A percentile compares a stretch with the other conserved stretches of the same genome.
phyloP scores from a whole-genome alignment of 2,888 invertebrate species.

The Arctia plantaginis region DNA sequence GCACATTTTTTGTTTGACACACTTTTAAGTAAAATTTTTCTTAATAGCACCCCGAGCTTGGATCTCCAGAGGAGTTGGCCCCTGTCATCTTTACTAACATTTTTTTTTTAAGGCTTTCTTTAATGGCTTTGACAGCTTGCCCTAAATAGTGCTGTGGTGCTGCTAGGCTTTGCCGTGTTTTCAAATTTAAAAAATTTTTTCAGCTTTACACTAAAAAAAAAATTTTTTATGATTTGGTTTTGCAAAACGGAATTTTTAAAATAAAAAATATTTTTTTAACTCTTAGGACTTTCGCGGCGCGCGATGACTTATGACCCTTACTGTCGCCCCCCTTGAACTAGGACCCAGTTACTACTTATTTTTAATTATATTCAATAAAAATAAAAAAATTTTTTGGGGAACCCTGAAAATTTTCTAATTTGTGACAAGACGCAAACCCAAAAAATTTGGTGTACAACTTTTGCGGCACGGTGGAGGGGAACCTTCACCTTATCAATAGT shows the following conservation, averaged over 20 bases:
- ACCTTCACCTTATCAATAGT: too few relatives aligned
- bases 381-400: too few relatives aligned
- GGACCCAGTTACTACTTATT: too few relatives aligned
- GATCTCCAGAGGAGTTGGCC: slow-evolving; percentile 96
- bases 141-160: slow-evolving; percentile 98
- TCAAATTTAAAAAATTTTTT: slow-evolving; percentile 98
- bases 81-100: slow-evolving; percentile 91
- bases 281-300: too few relatives aligned
- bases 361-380: too few relatives aligned
- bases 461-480: too few relatives aligned
- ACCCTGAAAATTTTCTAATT: too few relatives aligned
- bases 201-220: slow-evolving; percentile 91
- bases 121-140: slow-evolving; percentile 96
- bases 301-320: too few relatives aligned
- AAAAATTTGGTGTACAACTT: too few relatives aligned
- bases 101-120: slow-evolving; percentile 97
- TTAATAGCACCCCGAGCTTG: slow-evolving; percentile 97
- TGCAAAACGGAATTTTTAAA: background rate
- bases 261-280: too few relatives aligned
- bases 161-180: slow-evolving; percentile 96
- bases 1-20: slow-evolving; percentile 91
- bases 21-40: slow-evolving; percentile 95
- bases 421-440: too few relatives aligned
- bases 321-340: too few relatives aligned
- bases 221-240: background rate